These are phyloP conservation scores for Clupea harengus DNA, from an alignment of 2,113 vertebrate genomes.

Conservation along the genomic window DNA sequence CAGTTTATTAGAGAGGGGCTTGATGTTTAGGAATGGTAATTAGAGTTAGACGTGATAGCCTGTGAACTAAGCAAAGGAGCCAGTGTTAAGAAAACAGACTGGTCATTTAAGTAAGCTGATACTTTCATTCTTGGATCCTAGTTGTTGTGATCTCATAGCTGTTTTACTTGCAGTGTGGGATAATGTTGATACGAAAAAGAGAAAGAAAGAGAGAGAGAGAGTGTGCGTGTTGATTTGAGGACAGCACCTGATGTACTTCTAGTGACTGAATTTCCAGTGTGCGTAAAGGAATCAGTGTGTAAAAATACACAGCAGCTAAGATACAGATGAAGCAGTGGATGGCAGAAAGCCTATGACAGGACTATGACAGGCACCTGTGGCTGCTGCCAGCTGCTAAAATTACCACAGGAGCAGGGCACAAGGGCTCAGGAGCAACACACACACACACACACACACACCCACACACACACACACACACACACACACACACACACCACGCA, in stretches of 20 bases:
- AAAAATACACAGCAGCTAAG: conserved; percentile 47
- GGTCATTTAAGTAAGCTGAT: neutral
- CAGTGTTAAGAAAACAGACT: neutral
- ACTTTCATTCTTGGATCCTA: neutral
- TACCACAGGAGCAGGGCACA: conserved; percentile 10
- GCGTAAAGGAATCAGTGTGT: conserved; percentile 28
- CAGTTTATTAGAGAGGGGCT: too few species aligned
- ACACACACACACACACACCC: neutral
- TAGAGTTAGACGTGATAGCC: neutral
- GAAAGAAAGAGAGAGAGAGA: neutral
- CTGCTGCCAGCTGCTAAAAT: conserved; percentile 34
- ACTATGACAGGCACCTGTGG: conserved; percentile 25
- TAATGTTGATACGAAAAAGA: neutral
- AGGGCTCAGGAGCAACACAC: neutral
- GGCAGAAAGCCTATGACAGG: conserved; percentile 7
- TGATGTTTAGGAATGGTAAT: neutral
- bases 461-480: neutral
- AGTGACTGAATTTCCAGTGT: conserved; percentile 46
- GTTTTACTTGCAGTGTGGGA: neutral
- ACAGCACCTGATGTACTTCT: conserved; percentile 48
- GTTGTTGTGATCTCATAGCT: neutral
- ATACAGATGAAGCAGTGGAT: conserved; percentile 38
- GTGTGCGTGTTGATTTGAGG: neutral
- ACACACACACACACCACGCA: neutral
- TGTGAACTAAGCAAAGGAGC: neutral